phyloP scores from a whole-genome alignment of 2,113 vertebrate genomes.

The Macroglossus sobrinus region DNA sequence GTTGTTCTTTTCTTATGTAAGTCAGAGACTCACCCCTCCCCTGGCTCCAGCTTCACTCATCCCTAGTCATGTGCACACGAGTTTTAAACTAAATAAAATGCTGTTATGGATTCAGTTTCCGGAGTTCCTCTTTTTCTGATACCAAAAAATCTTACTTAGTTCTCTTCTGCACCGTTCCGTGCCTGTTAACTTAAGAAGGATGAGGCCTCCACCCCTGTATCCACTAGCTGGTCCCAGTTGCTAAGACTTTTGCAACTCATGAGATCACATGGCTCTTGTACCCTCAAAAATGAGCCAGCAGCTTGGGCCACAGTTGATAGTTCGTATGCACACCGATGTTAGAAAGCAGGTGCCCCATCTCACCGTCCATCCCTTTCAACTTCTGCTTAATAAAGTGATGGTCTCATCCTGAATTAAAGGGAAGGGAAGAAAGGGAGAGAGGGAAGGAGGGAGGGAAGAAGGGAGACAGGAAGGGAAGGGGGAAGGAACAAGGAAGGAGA shows the following conservation, averaged over 20 bases:
- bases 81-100: background rate
- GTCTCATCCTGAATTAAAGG: background rate
- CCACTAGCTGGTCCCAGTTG: too few relatives aligned
- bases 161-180: background rate
- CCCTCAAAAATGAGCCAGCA: background rate
- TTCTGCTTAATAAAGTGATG: background rate
- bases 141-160: background rate
- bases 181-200: background rate
- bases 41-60: background rate
- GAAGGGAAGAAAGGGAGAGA: background rate
- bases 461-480: accelerated
- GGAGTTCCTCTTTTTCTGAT: background rate
- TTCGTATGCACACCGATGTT: background rate
- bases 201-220: accelerated
- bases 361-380: accelerated
- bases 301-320: background rate
- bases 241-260: background rate
- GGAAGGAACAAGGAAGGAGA: background rate
- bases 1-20: background rate
- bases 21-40: too few relatives aligned
- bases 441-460: background rate
- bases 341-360: background rate
- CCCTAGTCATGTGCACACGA: background rate
- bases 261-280: background rate
- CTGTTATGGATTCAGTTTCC: background rate